Base-by-base conservation (phyloP, 2,888 invertebrate genomes). In the Drosophila phalerata region DNA sequence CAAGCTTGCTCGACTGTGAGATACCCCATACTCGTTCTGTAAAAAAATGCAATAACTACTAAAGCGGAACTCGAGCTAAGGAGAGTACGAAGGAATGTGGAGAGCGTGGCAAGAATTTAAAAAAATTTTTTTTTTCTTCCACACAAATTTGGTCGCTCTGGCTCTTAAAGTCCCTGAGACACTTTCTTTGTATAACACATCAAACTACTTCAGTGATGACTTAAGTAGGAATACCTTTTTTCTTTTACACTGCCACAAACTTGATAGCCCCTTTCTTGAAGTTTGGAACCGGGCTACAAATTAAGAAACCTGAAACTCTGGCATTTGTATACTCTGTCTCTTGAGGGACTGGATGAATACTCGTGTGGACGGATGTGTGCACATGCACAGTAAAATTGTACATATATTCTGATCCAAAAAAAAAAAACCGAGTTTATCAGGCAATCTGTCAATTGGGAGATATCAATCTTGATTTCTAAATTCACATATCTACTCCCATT, bases 231-330 rank as follows among this genome's bases (percentile, higher is more conserved):
- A n/a, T n/a, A 22, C 22, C 22, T 22, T 22, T 22, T 22, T 22
- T 22, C n/a, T n/a, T 22, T 22, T 11, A 28, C 34, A 34, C n/a
- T 37, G 34, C n/a, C 37, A 37, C n/a, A n/a, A 5, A n/a, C 6
- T 37, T 37, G 8, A n/a, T 6, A n/a, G 6, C n/a, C 37, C n/a
- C 37, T n/a, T n/a, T 2, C n/a, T n/a, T 6, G n/a, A 13, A 13
- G 6, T 37, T 37, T 6, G 5, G n/a, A 37, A n/a, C n/a, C 37
- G 37, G 37, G n/a, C n/a, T 8, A 37, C n/a, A 42, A 45, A 15
- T 45, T 19, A 51, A 11, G 62, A 28, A 53, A 63, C 63, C 48
- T 45, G 63, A 63, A 40, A 63, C 57, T 28, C 40, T 56, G 56
- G 30, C 45, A 55, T 62, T 62, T 55, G 9, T 19, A 38, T 53